These are phyloP conservation scores for Ethmia dodecea DNA, from an alignment of 2,888 invertebrate genomes.

Conservation along the genomic window DNA sequence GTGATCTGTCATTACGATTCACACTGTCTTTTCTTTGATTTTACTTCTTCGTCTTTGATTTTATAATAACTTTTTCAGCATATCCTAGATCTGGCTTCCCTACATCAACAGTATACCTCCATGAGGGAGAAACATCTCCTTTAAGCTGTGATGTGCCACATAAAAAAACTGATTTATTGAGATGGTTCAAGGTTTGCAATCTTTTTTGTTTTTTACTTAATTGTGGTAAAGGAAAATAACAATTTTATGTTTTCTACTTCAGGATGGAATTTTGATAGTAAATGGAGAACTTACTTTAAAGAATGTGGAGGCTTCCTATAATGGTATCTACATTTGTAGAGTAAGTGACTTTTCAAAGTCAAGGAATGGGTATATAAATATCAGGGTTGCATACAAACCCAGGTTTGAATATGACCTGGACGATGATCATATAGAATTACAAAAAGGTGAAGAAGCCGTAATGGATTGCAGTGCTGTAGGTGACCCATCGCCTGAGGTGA, in stretches of 20 bases:
- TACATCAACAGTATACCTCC: constrained; percentile 17
- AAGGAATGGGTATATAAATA: constrained; percentile 21
- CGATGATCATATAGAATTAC: constrained; percentile 26
- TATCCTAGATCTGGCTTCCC: constrained; percentile 17
- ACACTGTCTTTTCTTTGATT: no score
- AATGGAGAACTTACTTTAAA: constrained; percentile 24
- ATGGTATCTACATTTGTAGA: constrained; percentile 44
- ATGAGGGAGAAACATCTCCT: constrained; percentile 20
- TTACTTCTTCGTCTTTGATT: neutral
- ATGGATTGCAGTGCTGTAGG: constrained; percentile 36
- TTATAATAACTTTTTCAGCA: constrained; percentile 23
- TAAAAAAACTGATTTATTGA: constrained; percentile 25
- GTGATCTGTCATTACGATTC: no score
- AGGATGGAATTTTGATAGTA: constrained; percentile 27
- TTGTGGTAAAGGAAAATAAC: no score
- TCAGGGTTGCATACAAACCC: constrained; percentile 38
- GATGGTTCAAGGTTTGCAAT: constrained; percentile 53
- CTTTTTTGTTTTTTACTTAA: no score
- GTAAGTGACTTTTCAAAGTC: constrained; percentile 29
- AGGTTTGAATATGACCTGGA: constrained; percentile 25
- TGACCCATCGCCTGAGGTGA: constrained; percentile 35
- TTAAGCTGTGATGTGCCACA: constrained; percentile 34
- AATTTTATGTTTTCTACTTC: constrained; percentile 5
- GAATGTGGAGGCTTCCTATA: constrained; percentile 24
- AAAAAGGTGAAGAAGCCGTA: constrained; percentile 12